Evolutionary conservation across 2,888 invertebrate genomes (phyloP), one percentile per base, ranked within the genome.

Genomic region (Drosophila affinis): DNA sequence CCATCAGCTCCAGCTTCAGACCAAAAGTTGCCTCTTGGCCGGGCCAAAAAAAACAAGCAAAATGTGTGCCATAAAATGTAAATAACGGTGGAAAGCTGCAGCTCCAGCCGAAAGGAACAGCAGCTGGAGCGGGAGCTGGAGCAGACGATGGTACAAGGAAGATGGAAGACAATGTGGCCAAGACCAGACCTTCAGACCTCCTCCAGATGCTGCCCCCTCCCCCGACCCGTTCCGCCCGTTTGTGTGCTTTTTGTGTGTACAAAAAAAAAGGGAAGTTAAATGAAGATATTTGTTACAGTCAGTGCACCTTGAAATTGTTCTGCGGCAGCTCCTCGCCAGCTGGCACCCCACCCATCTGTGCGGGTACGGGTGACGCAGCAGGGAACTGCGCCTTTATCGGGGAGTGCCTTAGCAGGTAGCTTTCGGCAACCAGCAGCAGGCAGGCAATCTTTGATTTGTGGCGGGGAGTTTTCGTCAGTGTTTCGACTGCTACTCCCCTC

Each of bases 261-360:
- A 21, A 21, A 24, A 24, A 76, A 64, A 76, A 77, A 47, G n/a
- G 21, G 21, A 71, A 83, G 83, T 83, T 81, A 72, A 86, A 83
- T 83, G 76, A 81, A 83, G 81, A 80, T 86, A 83, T 83, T 81
- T 80, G 87, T 83, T 80, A 83, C 83, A 83, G 87, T 80, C 83
- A 80, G 67, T 81, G 87, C 87, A 81, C 87, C 81, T 83, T 83
- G 72, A 81, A 81, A 86, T 76, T 82, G 82, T 79, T 85, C 77
- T 75, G 75, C 68, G 67, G 67, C 77, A 78, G 55, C 53, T 39
- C 44, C 44, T 47, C 17, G 29, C 52, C 21, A 53, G 53, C 32
- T 34, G 34, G 14, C 39, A 39, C 14, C 14, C 0, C 54, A 44
- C 39, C 24, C 39, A 24, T 18, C 14, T 39, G 14, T 39, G 39